Conservation (phyloP, 1,140 invertebrate species). For the Dermatophagoides farinae region DNA sequence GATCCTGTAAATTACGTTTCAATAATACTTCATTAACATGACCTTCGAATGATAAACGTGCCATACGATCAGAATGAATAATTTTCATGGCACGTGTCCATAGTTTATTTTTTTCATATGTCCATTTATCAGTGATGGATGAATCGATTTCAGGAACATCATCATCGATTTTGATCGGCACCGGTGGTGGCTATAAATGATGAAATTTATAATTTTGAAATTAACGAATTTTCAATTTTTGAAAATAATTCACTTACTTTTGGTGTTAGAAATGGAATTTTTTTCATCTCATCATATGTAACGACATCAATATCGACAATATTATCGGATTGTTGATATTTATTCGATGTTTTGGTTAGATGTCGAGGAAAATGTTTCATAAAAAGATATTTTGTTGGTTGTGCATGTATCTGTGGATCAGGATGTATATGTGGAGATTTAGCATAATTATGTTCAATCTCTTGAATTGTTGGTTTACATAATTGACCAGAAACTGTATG, state of each 20-base stretch:
- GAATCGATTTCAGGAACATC: neutral
- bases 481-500: slow-evolving; percentile 19
- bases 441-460: slow-evolving; percentile 43
- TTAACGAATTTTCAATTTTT: slow-evolving; percentile 23
- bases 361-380: slow-evolving; percentile 25
- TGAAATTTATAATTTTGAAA: slow-evolving; percentile 25
- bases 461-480: slow-evolving; percentile 22
- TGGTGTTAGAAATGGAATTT: neutral
- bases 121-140: slow-evolving; percentile 30
- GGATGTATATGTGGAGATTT: slow-evolving; percentile 46
- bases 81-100: slow-evolving; percentile 44
- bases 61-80: slow-evolving; percentile 45
- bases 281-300: neutral
- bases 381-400: slow-evolving; percentile 32
- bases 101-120: slow-evolving; percentile 37
- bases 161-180: neutral
- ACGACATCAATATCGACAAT: neutral
- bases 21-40: slow-evolving; percentile 37
- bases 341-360: neutral
- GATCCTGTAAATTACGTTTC: slow-evolving; percentile 44
- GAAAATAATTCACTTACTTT: neutral
- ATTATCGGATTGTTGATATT: neutral
- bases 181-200: slow-evolving; percentile 2
- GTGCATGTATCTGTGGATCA: slow-evolving; percentile 37
- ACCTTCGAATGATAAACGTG: slow-evolving; percentile 35